Evolutionary conservation across 2,113 vertebrate genomes (phyloP).

Genomic region (Eulemur rufifrons): DNA sequence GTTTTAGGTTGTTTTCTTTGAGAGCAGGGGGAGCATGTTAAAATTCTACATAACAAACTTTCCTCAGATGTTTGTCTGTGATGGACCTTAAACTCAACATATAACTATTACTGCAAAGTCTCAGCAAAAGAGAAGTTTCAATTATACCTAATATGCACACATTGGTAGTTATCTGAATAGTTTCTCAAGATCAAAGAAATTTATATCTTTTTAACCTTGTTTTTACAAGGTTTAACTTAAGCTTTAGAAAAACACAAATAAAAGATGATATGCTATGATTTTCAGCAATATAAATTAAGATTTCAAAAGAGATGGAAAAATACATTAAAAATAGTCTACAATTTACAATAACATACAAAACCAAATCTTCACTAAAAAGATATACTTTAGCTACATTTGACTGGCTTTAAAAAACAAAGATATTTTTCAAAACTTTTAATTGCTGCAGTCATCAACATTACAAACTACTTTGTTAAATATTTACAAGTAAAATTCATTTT

Average conservation of each 20-base stretch:
- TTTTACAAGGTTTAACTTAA: constrained; percentile 23
- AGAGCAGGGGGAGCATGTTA: not conserved
- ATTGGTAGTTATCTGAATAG: not conserved
- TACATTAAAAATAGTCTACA: not conserved
- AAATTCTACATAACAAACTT: constrained; percentile 23
- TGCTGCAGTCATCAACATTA: constrained; percentile 13
- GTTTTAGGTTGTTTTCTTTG: not conserved
- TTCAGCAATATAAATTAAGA: constrained; percentile 13
- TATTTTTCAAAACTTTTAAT: constrained; percentile 42
- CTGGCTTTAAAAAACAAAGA: not conserved
- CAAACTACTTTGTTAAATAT: not conserved
- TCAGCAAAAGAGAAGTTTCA: constrained; percentile 18
- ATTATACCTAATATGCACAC: not conserved
- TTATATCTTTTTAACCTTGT: not conserved
- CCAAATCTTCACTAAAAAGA: constrained; percentile 27
- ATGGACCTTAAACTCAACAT: not conserved
- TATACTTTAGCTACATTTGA: not conserved
- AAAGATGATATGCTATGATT: constrained; percentile 1
- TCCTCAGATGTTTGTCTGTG: not conserved
- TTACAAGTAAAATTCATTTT: constrained; percentile 52
- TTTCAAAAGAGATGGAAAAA: not conserved
- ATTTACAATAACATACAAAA: constrained; percentile 39
- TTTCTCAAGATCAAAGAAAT: constrained; percentile 40
- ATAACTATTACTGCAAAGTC: not conserved
- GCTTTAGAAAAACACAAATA: constrained; percentile 16